Conservation (phyloP, 2,113 vertebrate genomes). For the Paradoxurus hermaphroditus region DNA sequence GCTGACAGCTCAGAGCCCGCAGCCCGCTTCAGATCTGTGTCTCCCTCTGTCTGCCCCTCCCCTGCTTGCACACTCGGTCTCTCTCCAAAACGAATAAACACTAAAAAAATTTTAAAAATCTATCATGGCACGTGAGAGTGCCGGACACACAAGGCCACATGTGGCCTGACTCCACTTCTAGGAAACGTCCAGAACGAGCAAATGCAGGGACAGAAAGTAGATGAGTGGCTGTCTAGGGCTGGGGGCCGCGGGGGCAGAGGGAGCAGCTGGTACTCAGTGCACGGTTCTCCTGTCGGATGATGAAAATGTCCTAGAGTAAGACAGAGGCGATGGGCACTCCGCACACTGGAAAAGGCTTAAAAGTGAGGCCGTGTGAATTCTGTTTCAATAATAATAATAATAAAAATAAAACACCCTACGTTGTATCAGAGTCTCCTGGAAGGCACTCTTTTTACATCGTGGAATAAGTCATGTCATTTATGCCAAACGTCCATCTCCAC, state of each 20-base stretch:
- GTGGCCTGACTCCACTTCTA: not conserved
- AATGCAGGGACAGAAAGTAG: not conserved
- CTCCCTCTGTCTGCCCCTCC: too few relatives aligned
- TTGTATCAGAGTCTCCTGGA: not conserved
- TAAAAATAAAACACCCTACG: not conserved
- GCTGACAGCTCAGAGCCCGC: too few relatives aligned
- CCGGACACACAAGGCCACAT: not conserved
- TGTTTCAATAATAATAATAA: not conserved
- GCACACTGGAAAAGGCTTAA: not conserved
- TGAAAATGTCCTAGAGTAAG: not conserved
- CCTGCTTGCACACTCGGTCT: too few relatives aligned
- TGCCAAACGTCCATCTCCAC: not conserved
- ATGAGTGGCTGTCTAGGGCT: not conserved
- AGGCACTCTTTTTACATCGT: not conserved
- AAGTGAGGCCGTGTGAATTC: not conserved
- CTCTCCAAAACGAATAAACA: too few relatives aligned
- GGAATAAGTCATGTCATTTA: not conserved
- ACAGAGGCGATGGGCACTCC: fast-evolving
- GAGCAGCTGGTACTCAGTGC: too few relatives aligned
- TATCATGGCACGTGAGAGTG: not conserved
- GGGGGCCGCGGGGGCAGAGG: too few relatives aligned
- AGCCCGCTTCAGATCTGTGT: too few relatives aligned
- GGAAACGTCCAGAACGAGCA: not conserved
- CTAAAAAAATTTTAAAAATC: too few relatives aligned
- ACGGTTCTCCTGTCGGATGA: not conserved